Conservation (phyloP, 2,888 invertebrate species). For the Polydrusus cervinus region DNA sequence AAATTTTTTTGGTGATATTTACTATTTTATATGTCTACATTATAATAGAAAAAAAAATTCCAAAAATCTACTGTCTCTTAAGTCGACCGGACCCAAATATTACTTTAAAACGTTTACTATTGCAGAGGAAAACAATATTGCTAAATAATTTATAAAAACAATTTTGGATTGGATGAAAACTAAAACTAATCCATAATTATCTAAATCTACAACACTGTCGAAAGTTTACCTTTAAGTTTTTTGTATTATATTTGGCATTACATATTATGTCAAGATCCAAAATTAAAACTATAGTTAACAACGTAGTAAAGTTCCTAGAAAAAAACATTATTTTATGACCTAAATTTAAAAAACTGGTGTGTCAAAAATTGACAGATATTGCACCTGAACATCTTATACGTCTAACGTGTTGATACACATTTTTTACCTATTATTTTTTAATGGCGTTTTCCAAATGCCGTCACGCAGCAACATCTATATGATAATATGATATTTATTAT, state of each 20-base stretch:
- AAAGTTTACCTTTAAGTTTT: neutral
- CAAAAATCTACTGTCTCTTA: too few relatives aligned
- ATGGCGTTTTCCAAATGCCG: neutral
- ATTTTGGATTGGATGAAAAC: too few relatives aligned
- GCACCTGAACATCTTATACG: neutral
- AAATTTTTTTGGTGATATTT: too few relatives aligned
- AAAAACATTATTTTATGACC: neutral
- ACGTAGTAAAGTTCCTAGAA: neutral
- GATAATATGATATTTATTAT: slow-evolving; percentile 44
- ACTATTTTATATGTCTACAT: too few relatives aligned
- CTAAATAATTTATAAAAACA: too few relatives aligned
- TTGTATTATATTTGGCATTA: neutral
- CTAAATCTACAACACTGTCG: too few relatives aligned
- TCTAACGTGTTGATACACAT: slow-evolving; percentile 10
- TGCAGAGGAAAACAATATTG: too few relatives aligned
- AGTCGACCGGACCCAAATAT: too few relatives aligned
- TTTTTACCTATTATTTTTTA: slow-evolving; percentile 1
- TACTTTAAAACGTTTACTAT: too few relatives aligned
- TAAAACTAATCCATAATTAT: too few relatives aligned
- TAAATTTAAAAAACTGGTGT: neutral
- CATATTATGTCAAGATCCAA: neutral
- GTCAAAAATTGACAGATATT: neutral
- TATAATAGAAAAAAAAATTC: too few relatives aligned
- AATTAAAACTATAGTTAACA: neutral
- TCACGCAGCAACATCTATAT: slow-evolving; percentile 34